These are phyloP conservation scores for Morone chrysops DNA, from an alignment of 2,113 vertebrate species.

Conservation along the genomic window DNA sequence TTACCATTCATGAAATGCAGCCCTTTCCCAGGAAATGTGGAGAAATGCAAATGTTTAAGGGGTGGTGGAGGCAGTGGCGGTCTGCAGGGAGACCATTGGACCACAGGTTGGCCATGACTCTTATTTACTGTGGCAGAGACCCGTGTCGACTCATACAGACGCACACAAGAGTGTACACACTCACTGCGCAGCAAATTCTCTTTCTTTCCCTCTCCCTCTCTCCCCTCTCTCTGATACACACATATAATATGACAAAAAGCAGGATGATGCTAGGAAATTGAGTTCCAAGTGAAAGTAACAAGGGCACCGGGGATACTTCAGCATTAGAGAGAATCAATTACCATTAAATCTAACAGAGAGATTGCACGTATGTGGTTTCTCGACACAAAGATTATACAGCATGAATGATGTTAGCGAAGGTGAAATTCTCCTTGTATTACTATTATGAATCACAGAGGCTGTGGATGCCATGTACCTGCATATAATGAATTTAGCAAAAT, in stretches of 20 bases:
- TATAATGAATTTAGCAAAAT: slow-evolving; percentile 64
- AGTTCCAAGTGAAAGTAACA: slow-evolving; percentile 70
- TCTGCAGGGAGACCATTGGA: slow-evolving; percentile 79
- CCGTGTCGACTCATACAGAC: slow-evolving; percentile 66
- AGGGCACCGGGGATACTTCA: slow-evolving; percentile 64
- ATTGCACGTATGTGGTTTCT: slow-evolving; percentile 66
- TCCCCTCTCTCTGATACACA: slow-evolving; percentile 32
- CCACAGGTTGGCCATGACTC: slow-evolving; percentile 80
- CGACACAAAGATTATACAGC: slow-evolving; percentile 62
- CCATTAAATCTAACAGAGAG: slow-evolving; percentile 69
- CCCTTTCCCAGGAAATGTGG: slow-evolving; percentile 80
- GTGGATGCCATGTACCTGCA: slow-evolving; percentile 40
- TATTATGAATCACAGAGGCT: slow-evolving; percentile 47
- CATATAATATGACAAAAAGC: slow-evolving; percentile 73
- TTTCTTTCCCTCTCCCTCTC: slow-evolving; percentile 30
- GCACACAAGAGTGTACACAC: slow-evolving; percentile 55
- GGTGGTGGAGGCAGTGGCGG: slow-evolving; percentile 67
- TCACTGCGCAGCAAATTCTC: slow-evolving; percentile 33
- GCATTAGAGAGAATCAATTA: slow-evolving; percentile 74
- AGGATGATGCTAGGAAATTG: slow-evolving; percentile 67
- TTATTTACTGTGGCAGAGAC: slow-evolving; percentile 83
- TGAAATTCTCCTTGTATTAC: slow-evolving; percentile 65
- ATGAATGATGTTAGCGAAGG: slow-evolving; percentile 66
- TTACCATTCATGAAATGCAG: slow-evolving; percentile 87
- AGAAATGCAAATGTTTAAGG: slow-evolving; percentile 84